phyloP scores from a whole-genome alignment of 2,797 vertebrate species.

The Characodon lateralis region DNA sequence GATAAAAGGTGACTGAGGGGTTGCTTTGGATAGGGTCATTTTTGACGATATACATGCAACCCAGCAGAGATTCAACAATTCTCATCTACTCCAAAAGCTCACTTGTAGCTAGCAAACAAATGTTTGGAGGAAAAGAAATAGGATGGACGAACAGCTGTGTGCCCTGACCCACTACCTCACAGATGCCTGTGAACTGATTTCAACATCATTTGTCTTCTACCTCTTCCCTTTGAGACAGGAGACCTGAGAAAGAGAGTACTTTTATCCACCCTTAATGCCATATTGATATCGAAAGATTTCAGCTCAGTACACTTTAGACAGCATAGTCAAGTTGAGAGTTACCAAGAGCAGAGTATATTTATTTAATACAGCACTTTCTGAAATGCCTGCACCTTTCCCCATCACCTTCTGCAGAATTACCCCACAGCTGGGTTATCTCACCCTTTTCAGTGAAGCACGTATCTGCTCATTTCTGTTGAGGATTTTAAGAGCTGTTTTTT shows the following conservation, averaged over 20 bases:
- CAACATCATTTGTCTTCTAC: slow-evolving; percentile 13
- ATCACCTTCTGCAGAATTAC: neutral
- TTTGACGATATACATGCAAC: slow-evolving; percentile 38
- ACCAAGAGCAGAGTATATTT: slow-evolving; percentile 32
- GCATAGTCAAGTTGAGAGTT: slow-evolving; percentile 19
- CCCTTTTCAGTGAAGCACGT: slow-evolving; percentile 6
- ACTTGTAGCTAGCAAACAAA: slow-evolving; percentile 52
- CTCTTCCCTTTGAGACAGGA: slow-evolving; percentile 1
- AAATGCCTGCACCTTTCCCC: neutral
- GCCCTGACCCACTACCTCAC: slow-evolving; percentile 30
- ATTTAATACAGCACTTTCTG: neutral
- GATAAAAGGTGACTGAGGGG: slow-evolving; percentile 29
- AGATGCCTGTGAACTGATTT: slow-evolving; percentile 37
- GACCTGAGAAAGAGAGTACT: slow-evolving; percentile 22
- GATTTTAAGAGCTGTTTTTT: neutral
- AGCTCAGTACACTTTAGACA: slow-evolving; percentile 15
- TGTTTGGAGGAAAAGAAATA: slow-evolving; percentile 12
- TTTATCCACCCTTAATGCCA: slow-evolving; percentile 23
- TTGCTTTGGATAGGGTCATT: slow-evolving; percentile 50
- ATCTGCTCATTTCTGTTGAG: slow-evolving; percentile 24
- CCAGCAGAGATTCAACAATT: slow-evolving; percentile 49
- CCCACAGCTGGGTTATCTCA: slow-evolving; percentile 12
- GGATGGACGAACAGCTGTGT: slow-evolving; percentile 23
- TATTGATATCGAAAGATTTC: slow-evolving; percentile 31
- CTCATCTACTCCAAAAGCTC: slow-evolving; percentile 31